phyloP scores from a whole-genome alignment of 2,113 vertebrate species.

The Macroglossus sobrinus region DNA sequence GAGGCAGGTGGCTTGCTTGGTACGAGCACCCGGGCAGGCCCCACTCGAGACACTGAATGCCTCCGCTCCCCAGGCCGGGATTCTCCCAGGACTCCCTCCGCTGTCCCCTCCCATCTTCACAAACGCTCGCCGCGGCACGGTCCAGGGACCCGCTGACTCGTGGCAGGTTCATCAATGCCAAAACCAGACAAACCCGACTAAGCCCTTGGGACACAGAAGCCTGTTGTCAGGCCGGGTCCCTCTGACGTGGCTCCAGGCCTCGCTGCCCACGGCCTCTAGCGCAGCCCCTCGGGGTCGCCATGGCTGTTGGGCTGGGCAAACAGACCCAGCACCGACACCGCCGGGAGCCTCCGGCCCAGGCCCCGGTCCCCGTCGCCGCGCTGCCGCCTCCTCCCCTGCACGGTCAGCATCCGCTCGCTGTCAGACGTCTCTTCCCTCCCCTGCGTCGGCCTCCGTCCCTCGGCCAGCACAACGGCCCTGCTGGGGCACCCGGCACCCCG shows the following conservation, averaged over 20 bases:
- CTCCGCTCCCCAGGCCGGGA: neutral
- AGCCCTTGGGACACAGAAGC: neutral
- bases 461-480: too few species aligned
- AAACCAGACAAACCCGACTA: neutral
- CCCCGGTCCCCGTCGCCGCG: too few species aligned
- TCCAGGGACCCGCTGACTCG: neutral
- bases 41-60: fast-evolving
- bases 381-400: too few species aligned
- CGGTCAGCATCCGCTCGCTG: too few species aligned
- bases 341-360: too few species aligned
- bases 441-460: too few species aligned
- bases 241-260: neutral
- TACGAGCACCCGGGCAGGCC: too few species aligned
- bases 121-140: fast-evolving
- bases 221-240: neutral
- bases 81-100: neutral
- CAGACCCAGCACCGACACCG: too few species aligned
- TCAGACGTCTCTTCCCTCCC: too few species aligned
- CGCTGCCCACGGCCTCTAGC: fast-evolving
- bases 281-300: fast-evolving
- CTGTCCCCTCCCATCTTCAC: neutral
- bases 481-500: too few species aligned
- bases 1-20: neutral
- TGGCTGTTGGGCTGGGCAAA: fast-evolving
- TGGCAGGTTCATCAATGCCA: neutral